A percentile compares a stretch with the other conserved stretches of the same genome.
phyloP scores from a whole-genome alignment of 92 coral and sea anemone species.

The Porites divaricata region DNA sequence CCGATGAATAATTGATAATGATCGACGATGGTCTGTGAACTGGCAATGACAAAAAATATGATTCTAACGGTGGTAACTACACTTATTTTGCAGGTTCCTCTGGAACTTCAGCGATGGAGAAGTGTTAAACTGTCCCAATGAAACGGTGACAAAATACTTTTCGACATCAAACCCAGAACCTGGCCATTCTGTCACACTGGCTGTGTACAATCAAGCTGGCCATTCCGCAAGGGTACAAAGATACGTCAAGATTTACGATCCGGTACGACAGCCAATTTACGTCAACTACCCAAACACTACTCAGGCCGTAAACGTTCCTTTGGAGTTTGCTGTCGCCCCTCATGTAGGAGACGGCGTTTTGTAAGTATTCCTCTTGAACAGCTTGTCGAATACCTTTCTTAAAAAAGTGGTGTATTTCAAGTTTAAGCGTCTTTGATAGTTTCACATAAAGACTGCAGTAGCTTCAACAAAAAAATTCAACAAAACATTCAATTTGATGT shows the following conservation, averaged over 20 bases:
- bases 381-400: too few relatives aligned
- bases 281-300: constrained; percentile 11
- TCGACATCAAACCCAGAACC: constrained; percentile 13
- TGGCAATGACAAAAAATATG: neutral
- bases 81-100: constrained; percentile 8
- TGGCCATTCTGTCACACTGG: constrained; percentile 35
- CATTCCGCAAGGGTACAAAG: constrained; percentile 14
- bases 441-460: too few relatives aligned
- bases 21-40: neutral
- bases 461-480: too few relatives aligned
- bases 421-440: too few relatives aligned
- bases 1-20: neutral
- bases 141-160: constrained; percentile 11
- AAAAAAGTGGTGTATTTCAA: too few relatives aligned
- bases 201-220: constrained; percentile 13
- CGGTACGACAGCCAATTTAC: constrained; percentile 22
- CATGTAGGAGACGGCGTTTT: constrained; percentile 28
- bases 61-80: neutral
- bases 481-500: too few relatives aligned
- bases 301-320: neutral
- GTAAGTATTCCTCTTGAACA: constrained; percentile 20
- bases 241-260: constrained; percentile 24
- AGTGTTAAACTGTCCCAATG: constrained; percentile 42
- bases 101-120: constrained; percentile 30
- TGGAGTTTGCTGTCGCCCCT: constrained; percentile 4